These are phyloP conservation scores for Drosophila pullipes DNA, from an alignment of 2,888 invertebrate species.

Conservation along the genomic window DNA sequence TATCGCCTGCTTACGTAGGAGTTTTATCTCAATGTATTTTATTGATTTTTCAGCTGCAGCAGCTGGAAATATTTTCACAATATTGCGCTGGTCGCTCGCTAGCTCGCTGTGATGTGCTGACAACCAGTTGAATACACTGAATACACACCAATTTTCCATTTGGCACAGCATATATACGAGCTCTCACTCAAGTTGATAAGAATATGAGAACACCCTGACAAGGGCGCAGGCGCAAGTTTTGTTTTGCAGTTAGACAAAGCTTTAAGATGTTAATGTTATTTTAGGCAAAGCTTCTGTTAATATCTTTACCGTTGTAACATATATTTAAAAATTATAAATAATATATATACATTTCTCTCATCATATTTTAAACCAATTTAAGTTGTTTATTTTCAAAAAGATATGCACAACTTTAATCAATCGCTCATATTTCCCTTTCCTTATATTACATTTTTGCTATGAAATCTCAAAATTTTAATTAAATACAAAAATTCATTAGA, in stretches of 20 bases:
- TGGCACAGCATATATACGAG: constrained; percentile 17
- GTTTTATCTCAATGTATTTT: constrained; percentile 24
- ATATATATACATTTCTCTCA: not conserved
- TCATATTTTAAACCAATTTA: not conserved
- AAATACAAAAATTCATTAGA: not conserved
- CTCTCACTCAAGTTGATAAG: constrained; percentile 1
- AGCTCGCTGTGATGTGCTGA: constrained; percentile 35
- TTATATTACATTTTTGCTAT: not conserved
- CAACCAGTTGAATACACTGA: constrained; percentile 74
- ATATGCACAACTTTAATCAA: not conserved
- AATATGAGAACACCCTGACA: not conserved
- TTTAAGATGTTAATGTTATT: constrained; percentile 14
- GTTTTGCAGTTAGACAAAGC: not conserved
- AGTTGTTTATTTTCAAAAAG: not conserved
- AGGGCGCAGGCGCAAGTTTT: constrained; percentile 44
- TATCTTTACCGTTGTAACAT: not conserved
- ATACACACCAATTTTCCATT: constrained; percentile 38
- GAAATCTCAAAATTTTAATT: not conserved
- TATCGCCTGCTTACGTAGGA: constrained; percentile 51
- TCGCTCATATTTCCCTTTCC: not conserved
- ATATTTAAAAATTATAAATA: not conserved
- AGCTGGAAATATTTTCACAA: constrained; percentile 42
- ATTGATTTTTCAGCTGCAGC: constrained; percentile 72
- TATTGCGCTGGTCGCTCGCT: constrained; percentile 17
- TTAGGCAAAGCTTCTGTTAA: constrained; percentile 33